Base-by-base conservation (phyloP, 2,113 vertebrate species). In the Anoplopoma fimbria region DNA sequence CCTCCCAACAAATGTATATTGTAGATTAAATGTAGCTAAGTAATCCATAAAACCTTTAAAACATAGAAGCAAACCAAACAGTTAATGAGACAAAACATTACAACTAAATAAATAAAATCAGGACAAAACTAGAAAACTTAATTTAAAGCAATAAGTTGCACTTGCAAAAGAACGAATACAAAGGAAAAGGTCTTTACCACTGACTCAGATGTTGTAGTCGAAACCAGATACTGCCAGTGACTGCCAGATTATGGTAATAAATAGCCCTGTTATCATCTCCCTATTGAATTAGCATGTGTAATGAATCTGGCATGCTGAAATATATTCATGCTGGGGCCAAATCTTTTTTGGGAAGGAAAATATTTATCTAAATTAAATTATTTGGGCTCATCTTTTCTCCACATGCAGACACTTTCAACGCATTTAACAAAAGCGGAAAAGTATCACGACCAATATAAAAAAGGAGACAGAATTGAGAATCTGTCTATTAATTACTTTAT, bases 261-360 rank as follows among this genome's bases (percentile, higher is more conserved):
- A 75, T 55, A 15, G 1, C 19, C 45, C 40, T 49, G 51, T 65
- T 72, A 45, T 49, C 23, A 71, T 57, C 45, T 12, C 21, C 17
- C 23, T 57, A 49, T 29, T 72, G 29, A 49, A 65, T 64, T 47
- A 71, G 23, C 49, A 57, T 13, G 29, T 47, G 15, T 57, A 34
- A 63, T 82, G 27, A 71, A 71, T 72, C 14, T 72, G 60, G n/a
- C 4, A 25, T 27, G 23, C 21, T 58, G 67, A 65, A 31, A 72
- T 77, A n/a, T 38, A 51, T 74, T 75, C 53, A 55, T 49, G 14
- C 17, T 60, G 62, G 6, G 63, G 23, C 27, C 53, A 75, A 49
- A 49, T 21, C 23, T 6, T 34, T 60, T 40, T 71, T 42, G 33
- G 36, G 17, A 45, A 17, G 27, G 75, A 45, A 57, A 45, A 45